Conservation (phyloP, 2,797 vertebrate species). For the Sebastes cheni region DNA sequence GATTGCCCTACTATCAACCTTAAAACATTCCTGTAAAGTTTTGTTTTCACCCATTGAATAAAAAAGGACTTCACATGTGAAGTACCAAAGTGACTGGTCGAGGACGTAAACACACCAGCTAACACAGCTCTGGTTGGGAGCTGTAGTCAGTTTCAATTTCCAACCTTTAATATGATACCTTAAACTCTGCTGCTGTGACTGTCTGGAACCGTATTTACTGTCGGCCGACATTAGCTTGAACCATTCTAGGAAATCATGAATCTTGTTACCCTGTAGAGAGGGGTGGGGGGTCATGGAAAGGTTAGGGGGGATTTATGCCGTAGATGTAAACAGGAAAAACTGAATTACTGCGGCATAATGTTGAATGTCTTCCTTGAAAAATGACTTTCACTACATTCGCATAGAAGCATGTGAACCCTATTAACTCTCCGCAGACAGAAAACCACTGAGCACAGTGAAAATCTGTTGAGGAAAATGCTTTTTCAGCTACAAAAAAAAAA, state of each 20-base stretch:
- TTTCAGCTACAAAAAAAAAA: background rate
- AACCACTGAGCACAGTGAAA: background rate
- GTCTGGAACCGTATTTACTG: background rate
- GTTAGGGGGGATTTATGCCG: slow-evolving; percentile 9
- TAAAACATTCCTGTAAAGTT: background rate
- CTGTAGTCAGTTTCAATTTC: slow-evolving; percentile 15
- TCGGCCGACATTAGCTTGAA: background rate
- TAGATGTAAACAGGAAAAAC: slow-evolving; percentile 13
- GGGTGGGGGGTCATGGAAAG: slow-evolving; percentile 14
- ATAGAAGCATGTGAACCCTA: background rate
- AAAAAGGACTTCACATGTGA: background rate
- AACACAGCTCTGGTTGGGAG: background rate
- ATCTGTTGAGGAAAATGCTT: background rate
- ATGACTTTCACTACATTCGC: background rate
- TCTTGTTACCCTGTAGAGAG: background rate
- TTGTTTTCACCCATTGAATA: background rate
- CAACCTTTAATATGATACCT: slow-evolving; percentile 41
- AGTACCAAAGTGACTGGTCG: background rate
- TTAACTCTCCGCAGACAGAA: background rate
- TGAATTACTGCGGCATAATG: background rate
- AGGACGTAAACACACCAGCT: background rate
- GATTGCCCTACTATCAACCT: background rate
- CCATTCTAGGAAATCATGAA: slow-evolving; percentile 40
- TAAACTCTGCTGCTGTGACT: background rate
- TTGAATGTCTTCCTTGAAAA: background rate